phyloP scores from a whole-genome alignment of 2,888 invertebrate species.

The Thelaira solivaga region DNA sequence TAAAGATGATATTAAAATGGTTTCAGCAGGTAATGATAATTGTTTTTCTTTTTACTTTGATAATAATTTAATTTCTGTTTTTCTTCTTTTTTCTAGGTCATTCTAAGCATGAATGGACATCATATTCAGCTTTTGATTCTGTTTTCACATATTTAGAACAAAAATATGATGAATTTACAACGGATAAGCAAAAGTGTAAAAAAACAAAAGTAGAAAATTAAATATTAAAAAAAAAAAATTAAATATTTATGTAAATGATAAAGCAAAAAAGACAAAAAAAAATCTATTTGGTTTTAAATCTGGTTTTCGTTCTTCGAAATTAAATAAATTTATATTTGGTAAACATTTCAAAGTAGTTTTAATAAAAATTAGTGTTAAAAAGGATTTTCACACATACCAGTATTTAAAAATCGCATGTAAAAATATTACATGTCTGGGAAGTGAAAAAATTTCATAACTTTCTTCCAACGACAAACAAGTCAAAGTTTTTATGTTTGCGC shows the following conservation, averaged over 20 bases:
- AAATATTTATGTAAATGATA: not conserved
- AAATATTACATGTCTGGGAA: too few relatives aligned
- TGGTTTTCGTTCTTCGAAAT: not conserved
- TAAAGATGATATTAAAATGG: conserved; percentile 79
- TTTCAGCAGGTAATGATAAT: conserved; percentile 80
- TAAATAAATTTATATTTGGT: conserved; percentile 1
- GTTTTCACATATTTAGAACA: conserved; percentile 81
- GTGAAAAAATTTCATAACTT: too few relatives aligned
- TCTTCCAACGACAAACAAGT: too few relatives aligned
- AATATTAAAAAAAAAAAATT: too few relatives aligned
- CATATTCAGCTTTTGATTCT: conserved; percentile 81
- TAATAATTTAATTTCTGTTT: not conserved
- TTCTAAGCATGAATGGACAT: conserved; percentile 84
- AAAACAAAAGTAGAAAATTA: conserved; percentile 40
- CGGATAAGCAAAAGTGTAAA: conserved; percentile 35
- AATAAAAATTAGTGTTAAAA: too few relatives aligned
- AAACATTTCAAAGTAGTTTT: not conserved
- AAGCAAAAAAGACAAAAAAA: not conserved
- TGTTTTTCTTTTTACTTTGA: not conserved
- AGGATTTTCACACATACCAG: too few relatives aligned
- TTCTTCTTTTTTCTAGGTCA: conserved; percentile 78
- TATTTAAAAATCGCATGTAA: too few relatives aligned
- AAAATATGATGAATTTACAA: conserved; percentile 66
- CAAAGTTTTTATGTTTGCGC: too few relatives aligned
- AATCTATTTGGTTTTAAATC: not conserved